These are phyloP conservation scores for Anas platyrhynchos DNA, from an alignment of 2,113 vertebrate species.

Conservation along the genomic window DNA sequence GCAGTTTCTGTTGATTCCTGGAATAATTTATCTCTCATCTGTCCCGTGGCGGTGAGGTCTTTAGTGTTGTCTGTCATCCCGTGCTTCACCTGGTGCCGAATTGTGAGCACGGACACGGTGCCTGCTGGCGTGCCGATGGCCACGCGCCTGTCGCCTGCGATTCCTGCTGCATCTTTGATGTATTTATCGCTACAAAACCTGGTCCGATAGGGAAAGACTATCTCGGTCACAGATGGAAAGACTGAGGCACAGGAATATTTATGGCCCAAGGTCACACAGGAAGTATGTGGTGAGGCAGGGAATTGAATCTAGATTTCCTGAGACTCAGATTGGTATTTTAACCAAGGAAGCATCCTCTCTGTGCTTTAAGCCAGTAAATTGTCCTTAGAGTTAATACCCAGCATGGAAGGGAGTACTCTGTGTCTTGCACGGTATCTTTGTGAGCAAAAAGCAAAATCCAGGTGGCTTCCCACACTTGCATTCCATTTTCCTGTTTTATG, in stretches of 20 bases:
- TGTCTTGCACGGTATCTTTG: neutral
- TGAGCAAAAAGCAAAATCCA: neutral
- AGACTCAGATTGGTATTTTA: constrained; percentile 62
- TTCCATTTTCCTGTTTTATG: constrained; percentile 22
- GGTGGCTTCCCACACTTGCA: neutral
- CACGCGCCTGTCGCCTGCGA: neutral
- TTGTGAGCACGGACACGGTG: neutral
- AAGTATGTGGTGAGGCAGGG: constrained; percentile 65
- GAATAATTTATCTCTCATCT: neutral
- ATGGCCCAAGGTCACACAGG: constrained; percentile 65
- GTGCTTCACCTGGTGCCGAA: neutral
- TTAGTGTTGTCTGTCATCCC: neutral
- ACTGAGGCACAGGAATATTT: constrained; percentile 65
- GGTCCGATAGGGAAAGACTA: constrained; percentile 26
- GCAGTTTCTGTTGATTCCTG: neutral
- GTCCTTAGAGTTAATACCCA: constrained; percentile 48
- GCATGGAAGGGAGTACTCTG: neutral
- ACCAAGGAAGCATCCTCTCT: constrained; percentile 62
- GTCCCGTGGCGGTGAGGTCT: neutral
- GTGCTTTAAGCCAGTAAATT: constrained; percentile 46
- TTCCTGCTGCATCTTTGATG: neutral
- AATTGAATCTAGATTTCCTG: constrained; percentile 73
- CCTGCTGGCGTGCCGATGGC: neutral
- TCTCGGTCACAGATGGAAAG: constrained; percentile 56
- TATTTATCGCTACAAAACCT: constrained; percentile 7